Evolutionary conservation across 2,113 vertebrate genomes (phyloP).

Genomic region (Gnathonemus echidnorhynchus): DNA sequence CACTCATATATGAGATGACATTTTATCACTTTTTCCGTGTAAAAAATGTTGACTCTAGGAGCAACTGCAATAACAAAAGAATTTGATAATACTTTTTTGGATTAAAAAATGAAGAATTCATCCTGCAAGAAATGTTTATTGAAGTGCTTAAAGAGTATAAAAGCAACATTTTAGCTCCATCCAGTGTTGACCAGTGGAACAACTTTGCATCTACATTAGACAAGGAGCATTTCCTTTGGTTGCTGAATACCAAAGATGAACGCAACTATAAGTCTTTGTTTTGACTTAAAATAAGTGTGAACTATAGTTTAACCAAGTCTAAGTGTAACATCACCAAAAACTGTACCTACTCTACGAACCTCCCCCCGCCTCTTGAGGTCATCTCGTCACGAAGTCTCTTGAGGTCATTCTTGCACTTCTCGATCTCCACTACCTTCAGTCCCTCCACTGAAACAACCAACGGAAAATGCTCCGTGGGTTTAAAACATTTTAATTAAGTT

Average conservation of each 20-base stretch:
- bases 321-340: neutral
- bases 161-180: neutral
- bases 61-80: neutral
- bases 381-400: conserved; percentile 87
- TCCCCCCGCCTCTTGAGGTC: conserved; percentile 72
- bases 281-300: neutral
- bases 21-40: neutral
- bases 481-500: neutral
- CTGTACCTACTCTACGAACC: conserved; percentile 49
- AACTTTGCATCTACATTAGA: neutral
- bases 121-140: neutral
- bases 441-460: conserved; percentile 77
- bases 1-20: neutral
- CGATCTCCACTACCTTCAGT: conserved; percentile 88
- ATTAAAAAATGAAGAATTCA: neutral
- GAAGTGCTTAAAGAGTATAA: neutral
- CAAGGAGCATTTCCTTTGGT: neutral
- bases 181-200: neutral
- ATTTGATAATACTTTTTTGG: neutral
- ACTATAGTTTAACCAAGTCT: neutral
- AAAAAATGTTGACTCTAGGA: neutral
- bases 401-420: conserved; percentile 93
- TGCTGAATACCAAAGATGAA: neutral
- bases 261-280: neutral
- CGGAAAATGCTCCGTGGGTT: neutral